phyloP scores from a whole-genome alignment of 2,113 vertebrate genomes.

The Gyps fulvus region DNA sequence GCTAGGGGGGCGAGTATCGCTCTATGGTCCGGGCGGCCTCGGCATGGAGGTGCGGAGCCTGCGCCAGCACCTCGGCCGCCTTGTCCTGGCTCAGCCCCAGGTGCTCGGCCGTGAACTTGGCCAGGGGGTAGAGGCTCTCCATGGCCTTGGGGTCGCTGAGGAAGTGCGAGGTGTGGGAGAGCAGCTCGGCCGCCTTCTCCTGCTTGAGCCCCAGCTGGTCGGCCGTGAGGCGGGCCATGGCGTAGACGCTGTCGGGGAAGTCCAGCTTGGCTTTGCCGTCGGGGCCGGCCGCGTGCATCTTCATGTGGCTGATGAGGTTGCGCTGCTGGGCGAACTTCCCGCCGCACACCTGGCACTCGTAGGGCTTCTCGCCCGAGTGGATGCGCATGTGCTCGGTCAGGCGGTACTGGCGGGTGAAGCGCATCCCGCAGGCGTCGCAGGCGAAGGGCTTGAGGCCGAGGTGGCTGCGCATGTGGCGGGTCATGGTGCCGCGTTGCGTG shows the following conservation, averaged over 20 bases:
- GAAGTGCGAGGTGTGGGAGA: slow-evolving; percentile 90
- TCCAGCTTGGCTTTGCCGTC: slow-evolving; percentile 93
- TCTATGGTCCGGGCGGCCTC: slow-evolving; percentile 87
- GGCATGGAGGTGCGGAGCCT: slow-evolving; percentile 76
- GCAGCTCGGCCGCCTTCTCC: slow-evolving; percentile 91
- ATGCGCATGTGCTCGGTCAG: slow-evolving; percentile 99
- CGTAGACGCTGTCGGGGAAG: slow-evolving; percentile 91
- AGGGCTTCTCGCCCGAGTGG: slow-evolving; percentile 98
- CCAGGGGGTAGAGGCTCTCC: slow-evolving; percentile 92
- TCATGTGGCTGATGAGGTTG: slow-evolving; percentile 99
- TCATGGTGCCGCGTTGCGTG: slow-evolving; percentile 99
- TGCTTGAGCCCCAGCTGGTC: slow-evolving; percentile 93
- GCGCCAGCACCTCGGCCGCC: slow-evolving; percentile 85
- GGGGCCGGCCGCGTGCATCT: slow-evolving; percentile 91
- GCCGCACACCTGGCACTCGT: slow-evolving; percentile 96
- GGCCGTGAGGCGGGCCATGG: slow-evolving; percentile 90
- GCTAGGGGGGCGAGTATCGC: slow-evolving; percentile 91
- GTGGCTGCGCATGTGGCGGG: slow-evolving; percentile 98
- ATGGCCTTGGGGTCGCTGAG: slow-evolving; percentile 90
- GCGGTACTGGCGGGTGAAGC: slow-evolving; percentile 98
- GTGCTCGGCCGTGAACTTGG: slow-evolving; percentile 91
- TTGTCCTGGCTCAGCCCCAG: slow-evolving; percentile 91
- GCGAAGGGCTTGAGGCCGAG: slow-evolving; percentile 97
- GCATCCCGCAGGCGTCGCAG: slow-evolving; percentile 97
- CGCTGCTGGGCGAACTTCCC: slow-evolving; percentile 99